Evolutionary conservation across 2,797 vertebrate species (phyloP), one percentile per base, ranked within the genome.

Genomic region (Anguilla pacifica): DNA sequence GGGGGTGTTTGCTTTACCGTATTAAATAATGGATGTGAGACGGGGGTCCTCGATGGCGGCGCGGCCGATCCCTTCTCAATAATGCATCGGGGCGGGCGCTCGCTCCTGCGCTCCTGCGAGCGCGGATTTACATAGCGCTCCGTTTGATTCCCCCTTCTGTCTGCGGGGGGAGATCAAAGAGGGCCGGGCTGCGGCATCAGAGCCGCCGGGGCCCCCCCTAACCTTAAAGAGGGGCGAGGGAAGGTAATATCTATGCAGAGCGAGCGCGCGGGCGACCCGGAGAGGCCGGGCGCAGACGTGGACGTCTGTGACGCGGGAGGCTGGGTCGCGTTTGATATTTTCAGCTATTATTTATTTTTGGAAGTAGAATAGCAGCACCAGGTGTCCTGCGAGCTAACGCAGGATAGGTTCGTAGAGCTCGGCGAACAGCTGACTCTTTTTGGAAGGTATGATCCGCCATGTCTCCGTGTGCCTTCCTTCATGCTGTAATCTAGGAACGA

Each of bases 21-120:
- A 57, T 89, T 89, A 86, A 87, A 89, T 90, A 70, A 91, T 89
- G 84, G 77, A 90, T 88, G 79, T 19, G 83, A 67, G 83, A 86
- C 82, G 83, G 43, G 87, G 53, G 55, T 19, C 31, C 31, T 77
- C 39, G 17, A 25, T 55, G 49, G 86, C 79, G 88, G 87, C 87
- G 85, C 10, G 81, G 88, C 87, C 88, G 84, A 67, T 85, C 53
- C 59, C 61, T 67, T 67, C 85, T 89, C 86, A 90, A 89, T 90
- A 88, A 90, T 90, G 84, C 89, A 89, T 88, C 84, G 85, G 82
- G 86, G 84, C 57, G 39, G 82, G 83, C 46, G 9, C 31, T 53
- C 67, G 15, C 51, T n/a, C n/a, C n/a, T n/a, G 25, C 6, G 61
- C 55, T 87, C 87, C 70, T 19, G 53, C 64, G 88, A 88, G 88